phyloP scores from a whole-genome alignment of 2,888 invertebrate genomes.

The Melipona beecheii region DNA sequence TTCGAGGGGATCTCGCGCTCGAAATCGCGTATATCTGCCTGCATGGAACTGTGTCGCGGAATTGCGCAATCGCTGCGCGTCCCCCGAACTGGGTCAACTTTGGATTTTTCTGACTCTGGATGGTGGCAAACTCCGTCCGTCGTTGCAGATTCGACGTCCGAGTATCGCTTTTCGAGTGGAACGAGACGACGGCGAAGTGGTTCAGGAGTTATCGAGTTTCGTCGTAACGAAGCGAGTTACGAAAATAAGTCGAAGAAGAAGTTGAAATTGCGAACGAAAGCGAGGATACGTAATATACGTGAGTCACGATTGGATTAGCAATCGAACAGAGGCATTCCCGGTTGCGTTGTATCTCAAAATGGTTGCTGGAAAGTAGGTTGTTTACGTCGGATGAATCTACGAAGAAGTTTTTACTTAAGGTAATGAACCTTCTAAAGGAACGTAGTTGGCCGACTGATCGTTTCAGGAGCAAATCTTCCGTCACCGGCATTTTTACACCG shows the following conservation, averaged over 20 bases:
- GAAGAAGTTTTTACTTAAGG: slow-evolving; percentile 38
- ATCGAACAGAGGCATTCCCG: too few species aligned
- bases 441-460: slow-evolving; percentile 35
- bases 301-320: background rate
- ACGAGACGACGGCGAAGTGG: background rate
- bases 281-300: background rate
- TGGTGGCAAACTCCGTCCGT: background rate
- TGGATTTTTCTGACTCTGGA: slow-evolving; percentile 50
- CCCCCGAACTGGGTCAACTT: slow-evolving; percentile 67
- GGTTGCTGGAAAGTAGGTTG: slow-evolving; percentile 40
- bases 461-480: slow-evolving; percentile 54
- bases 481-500: slow-evolving; percentile 27
- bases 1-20: slow-evolving; percentile 55
- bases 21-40: slow-evolving; percentile 36
- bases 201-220: background rate
- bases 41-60: slow-evolving; percentile 28
- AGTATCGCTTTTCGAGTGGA: background rate
- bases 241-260: background rate
- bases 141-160: background rate
- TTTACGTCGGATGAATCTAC: slow-evolving; percentile 16
- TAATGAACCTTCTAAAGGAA: slow-evolving; percentile 41
- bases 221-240: background rate
- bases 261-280: background rate
- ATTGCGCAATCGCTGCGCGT: slow-evolving; percentile 69
- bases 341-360: background rate